phyloP scores from a whole-genome alignment of 2,113 vertebrate species.

The Neotoma lepida region DNA sequence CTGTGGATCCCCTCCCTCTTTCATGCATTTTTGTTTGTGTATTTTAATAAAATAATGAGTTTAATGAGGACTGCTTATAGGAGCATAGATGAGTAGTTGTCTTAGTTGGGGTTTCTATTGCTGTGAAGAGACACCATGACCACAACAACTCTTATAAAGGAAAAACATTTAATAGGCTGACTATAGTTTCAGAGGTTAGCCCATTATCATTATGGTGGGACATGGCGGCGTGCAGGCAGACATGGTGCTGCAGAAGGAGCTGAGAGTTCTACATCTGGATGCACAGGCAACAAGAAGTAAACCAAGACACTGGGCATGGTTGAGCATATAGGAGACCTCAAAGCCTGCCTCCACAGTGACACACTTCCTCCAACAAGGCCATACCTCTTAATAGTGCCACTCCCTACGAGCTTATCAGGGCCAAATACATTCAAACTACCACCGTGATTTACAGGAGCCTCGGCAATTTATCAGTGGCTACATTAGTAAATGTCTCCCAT shows the following conservation, averaged over 20 bases:
- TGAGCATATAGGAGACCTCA: too few species aligned
- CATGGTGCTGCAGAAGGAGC: too few species aligned
- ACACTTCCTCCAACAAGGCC: too few species aligned
- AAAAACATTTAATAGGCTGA: neutral
- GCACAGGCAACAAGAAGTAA: too few species aligned
- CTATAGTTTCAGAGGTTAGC: neutral
- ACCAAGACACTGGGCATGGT: too few species aligned
- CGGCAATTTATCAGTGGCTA: neutral
- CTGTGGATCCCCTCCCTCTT: neutral
- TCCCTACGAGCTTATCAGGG: too few species aligned
- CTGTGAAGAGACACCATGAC: neutral
- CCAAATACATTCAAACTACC: neutral
- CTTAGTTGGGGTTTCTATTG: neutral
- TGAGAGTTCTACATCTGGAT: too few species aligned
- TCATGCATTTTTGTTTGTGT: neutral
- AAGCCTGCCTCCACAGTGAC: too few species aligned
- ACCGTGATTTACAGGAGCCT: neutral
- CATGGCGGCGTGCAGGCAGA: neutral
- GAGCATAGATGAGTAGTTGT: neutral
- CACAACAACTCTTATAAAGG: neutral
- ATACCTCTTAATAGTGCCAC: neutral
- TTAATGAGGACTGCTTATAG: neutral
- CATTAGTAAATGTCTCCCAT: neutral
- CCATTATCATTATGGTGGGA: neutral
- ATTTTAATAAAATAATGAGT: neutral